These are phyloP conservation scores for Baryphthengus martii DNA, from an alignment of 2,113 vertebrate species.

Conservation along the genomic window DNA sequence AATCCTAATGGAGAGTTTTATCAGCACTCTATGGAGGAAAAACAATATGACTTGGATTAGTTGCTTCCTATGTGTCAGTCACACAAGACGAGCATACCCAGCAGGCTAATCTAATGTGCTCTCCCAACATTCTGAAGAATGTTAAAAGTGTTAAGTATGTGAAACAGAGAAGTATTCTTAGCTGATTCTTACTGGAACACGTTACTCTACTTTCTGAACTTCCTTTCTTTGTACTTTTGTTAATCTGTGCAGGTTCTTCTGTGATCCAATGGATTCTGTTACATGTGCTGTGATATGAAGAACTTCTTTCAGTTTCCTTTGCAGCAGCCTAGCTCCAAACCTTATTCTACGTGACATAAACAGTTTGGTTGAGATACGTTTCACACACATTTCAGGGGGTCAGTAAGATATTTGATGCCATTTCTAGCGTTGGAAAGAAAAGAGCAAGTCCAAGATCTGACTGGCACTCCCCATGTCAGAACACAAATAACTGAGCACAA, in stretches of 20 bases:
- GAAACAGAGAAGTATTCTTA: neutral
- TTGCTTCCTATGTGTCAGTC: neutral
- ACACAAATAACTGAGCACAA: neutral
- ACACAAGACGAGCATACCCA: neutral
- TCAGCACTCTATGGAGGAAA: neutral
- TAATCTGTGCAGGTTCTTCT: neutral
- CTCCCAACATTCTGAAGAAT: neutral
- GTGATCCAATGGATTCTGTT: neutral
- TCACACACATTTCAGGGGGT: neutral
- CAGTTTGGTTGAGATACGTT: neutral
- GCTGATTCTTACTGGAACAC: neutral
- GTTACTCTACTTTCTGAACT: neutral
- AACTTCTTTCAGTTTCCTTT: neutral
- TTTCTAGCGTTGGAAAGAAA: neutral
- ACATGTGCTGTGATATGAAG: neutral
- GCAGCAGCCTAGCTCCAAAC: neutral
- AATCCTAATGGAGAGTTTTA: constrained; percentile 3
- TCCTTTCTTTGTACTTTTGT: neutral
- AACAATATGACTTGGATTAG: neutral
- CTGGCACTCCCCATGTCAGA: neutral
- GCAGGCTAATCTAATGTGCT: neutral
- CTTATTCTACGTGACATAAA: neutral
- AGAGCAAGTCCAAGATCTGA: neutral
- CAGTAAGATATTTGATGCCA: neutral
- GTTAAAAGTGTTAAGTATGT: neutral